Evolutionary conservation across 2,888 invertebrate genomes (phyloP).

Genomic region (Athrips mouffetella): DNA sequence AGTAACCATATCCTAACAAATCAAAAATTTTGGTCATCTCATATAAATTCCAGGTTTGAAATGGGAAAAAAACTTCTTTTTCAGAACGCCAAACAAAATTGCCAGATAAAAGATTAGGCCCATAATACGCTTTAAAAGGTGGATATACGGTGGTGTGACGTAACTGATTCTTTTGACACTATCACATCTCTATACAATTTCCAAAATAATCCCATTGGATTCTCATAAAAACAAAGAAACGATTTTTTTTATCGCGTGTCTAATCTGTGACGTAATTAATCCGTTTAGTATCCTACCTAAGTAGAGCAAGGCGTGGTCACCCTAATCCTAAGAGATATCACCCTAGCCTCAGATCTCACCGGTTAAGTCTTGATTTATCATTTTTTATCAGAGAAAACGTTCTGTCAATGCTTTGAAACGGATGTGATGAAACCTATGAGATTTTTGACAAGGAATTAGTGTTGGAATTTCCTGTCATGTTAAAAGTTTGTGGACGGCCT

Average conservation of each 20-base stretch:
- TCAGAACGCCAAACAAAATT: no score
- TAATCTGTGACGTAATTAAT: conserved; percentile 18
- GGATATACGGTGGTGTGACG: neutral
- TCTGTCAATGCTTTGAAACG: conserved; percentile 44
- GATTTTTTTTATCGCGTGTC: neutral
- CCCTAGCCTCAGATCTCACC: conserved; percentile 45
- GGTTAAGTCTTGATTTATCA: conserved; percentile 61
- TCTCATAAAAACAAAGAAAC: neutral
- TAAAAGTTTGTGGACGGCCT: no score
- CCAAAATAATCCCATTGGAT: neutral
- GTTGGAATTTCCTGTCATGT: no score
- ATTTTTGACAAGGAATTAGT: conserved; percentile 16
- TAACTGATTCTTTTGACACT: conserved; percentile 4
- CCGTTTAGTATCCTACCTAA: conserved; percentile 19
- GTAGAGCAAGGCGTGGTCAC: conserved; percentile 33
- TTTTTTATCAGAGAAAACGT: conserved; percentile 40
- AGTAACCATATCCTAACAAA: no score
- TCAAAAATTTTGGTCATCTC: no score
- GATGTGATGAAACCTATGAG: conserved; percentile 36
- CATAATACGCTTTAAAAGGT: neutral
- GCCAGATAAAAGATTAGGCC: no score
- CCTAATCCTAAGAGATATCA: conserved; percentile 38
- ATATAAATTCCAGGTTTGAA: no score
- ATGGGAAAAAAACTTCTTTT: no score
- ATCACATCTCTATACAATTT: neutral